Percentiles rank a stretch among this genome's conserved stretches.
Conservation (phyloP, 2,888 invertebrate genomes). For the Pterostichus niger region DNA sequence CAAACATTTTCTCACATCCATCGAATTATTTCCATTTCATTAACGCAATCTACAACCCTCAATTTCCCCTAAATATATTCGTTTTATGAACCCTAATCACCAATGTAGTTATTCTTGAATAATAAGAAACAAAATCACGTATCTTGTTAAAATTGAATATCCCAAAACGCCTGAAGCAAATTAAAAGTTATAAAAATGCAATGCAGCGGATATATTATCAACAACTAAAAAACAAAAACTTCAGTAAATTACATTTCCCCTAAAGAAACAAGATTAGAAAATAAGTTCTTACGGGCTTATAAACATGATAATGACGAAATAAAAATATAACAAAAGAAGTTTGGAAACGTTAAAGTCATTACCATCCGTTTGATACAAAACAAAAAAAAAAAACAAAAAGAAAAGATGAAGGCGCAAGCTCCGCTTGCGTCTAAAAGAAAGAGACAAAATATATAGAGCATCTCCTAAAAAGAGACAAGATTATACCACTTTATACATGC, state of each 20-base stretch:
- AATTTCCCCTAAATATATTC: too few relatives aligned
- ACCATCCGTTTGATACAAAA: slow-evolving; percentile 52
- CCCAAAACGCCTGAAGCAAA: neutral
- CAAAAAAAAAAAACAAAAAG: slow-evolving; percentile 50
- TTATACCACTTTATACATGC: slow-evolving; percentile 39
- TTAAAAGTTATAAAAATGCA: slow-evolving; percentile 11
- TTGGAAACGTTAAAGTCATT: slow-evolving; percentile 63
- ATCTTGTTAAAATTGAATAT: slow-evolving; percentile 7
- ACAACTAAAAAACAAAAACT: slow-evolving; percentile 31
- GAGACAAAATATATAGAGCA: slow-evolving; percentile 62
- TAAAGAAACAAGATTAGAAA: slow-evolving; percentile 58
- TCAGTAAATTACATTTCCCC: slow-evolving; percentile 55
- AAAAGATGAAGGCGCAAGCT: neutral
- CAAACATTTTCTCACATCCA: too few relatives aligned
- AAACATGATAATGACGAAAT: slow-evolving; percentile 47
- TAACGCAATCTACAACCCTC: too few relatives aligned
- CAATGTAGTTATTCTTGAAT: too few relatives aligned
- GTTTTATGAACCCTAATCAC: too few relatives aligned
- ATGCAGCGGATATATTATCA: slow-evolving; percentile 26
- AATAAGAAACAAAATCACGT: too few relatives aligned
- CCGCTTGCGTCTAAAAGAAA: slow-evolving; percentile 2
- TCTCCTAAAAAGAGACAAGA: slow-evolving; percentile 44
- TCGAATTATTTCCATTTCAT: too few relatives aligned
- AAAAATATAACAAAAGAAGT: slow-evolving; percentile 49
- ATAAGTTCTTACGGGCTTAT: slow-evolving; percentile 51